phyloP scores from a whole-genome alignment of 1,140 invertebrate species.

The Capitella teleta region DNA sequence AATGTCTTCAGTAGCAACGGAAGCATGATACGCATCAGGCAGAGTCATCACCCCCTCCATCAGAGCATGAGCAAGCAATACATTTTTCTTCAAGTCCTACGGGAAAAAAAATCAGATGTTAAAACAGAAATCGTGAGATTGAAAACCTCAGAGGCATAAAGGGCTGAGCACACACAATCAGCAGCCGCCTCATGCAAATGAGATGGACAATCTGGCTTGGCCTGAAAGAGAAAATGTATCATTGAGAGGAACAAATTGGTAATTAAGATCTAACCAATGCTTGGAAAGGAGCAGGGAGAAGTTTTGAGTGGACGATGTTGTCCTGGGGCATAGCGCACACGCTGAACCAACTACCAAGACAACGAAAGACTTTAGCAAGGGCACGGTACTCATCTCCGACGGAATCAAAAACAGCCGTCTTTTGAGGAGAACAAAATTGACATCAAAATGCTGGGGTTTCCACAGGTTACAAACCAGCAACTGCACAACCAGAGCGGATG shows the following conservation, averaged over 20 bases:
- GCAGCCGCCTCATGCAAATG: constrained; percentile 78
- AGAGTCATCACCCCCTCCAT: constrained; percentile 70
- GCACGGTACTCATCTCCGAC: constrained; percentile 21
- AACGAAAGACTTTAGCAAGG: constrained; percentile 34
- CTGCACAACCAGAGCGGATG: constrained; percentile 47
- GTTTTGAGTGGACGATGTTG: constrained; percentile 29
- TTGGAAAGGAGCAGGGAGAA: constrained; percentile 38
- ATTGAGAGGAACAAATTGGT: not conserved
- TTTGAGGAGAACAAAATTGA: constrained; percentile 18
- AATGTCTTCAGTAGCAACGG: constrained; percentile 83
- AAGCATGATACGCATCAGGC: constrained; percentile 76
- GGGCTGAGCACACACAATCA: constrained; percentile 77
- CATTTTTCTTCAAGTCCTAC: constrained; percentile 61
- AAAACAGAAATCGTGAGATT: constrained; percentile 1
- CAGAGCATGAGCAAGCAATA: constrained; percentile 59
- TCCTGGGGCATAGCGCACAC: constrained; percentile 37
- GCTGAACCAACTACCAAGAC: constrained; percentile 44
- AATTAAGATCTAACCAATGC: constrained; percentile 26
- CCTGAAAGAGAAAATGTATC: constrained; percentile 16
- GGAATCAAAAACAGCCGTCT: constrained; percentile 23
- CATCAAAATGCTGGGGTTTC: not conserved
- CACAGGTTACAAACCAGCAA: constrained; percentile 53
- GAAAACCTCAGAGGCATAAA: constrained; percentile 38
- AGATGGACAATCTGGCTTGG: constrained; percentile 46
- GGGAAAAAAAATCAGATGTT: constrained; percentile 1